A percentile compares a stretch with the other conserved stretches of the same genome.
phyloP scores from a whole-genome alignment of 2,797 vertebrate species.

The Myripristis jacobus region DNA sequence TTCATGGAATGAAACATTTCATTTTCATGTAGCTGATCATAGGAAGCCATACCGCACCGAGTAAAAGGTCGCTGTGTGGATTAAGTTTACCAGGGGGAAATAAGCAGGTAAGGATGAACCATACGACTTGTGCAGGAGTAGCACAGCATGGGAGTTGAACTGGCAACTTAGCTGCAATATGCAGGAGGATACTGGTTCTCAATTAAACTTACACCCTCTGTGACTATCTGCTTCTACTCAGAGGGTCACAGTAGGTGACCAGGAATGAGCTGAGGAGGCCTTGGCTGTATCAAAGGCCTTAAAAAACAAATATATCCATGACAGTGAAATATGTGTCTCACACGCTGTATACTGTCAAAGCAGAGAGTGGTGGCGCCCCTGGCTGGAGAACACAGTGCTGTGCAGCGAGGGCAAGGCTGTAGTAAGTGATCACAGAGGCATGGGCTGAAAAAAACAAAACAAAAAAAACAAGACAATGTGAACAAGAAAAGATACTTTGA shows the following conservation, averaged over 20 bases:
- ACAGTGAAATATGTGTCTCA: too few relatives aligned
- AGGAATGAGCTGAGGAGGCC: conserved; percentile 10
- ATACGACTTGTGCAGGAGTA: not conserved
- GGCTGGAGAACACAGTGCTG: conserved; percentile 2
- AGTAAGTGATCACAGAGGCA: not conserved
- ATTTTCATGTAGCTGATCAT: conserved; percentile 30
- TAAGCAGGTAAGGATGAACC: conserved; percentile 15
- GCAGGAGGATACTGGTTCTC: too few relatives aligned
- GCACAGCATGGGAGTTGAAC: not conserved
- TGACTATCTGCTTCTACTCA: too few relatives aligned
- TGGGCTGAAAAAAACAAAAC: conserved; percentile 8
- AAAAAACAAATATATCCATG: too few relatives aligned
- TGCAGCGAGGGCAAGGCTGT: not conserved
- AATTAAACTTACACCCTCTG: too few relatives aligned
- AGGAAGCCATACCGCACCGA: not conserved
- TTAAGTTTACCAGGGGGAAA: not conserved
- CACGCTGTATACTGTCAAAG: too few relatives aligned
- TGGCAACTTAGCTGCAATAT: too few relatives aligned
- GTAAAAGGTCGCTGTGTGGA: not conserved
- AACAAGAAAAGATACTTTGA: not conserved
- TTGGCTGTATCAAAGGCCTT: not conserved
- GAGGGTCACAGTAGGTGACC: not conserved
- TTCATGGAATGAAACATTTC: conserved; percentile 50
- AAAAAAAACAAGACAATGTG: not conserved
- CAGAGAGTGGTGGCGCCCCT: not conserved